These are phyloP conservation scores for Palythoa heliodiscus DNA, from an alignment of 92 coral and sea anemone genomes.

Conservation along the genomic window DNA sequence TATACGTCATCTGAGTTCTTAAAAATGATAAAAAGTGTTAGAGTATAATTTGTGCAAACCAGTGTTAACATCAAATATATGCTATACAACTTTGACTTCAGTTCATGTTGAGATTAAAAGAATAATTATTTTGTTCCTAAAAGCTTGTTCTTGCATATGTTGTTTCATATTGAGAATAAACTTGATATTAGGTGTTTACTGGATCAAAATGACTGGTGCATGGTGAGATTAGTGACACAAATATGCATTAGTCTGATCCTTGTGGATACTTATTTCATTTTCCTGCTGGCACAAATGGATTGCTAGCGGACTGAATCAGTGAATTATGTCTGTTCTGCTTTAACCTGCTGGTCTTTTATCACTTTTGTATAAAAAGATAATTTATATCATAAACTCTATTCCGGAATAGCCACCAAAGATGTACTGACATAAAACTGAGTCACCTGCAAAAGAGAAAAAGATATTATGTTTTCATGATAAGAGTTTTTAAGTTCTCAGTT, in stretches of 20 bases:
- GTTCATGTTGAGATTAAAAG: not conserved
- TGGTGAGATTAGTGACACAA: not conserved
- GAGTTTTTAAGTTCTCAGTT: not conserved
- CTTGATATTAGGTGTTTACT: too few species aligned
- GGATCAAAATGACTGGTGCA: not conserved
- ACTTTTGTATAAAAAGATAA: too few species aligned
- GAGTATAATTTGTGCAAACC: too few species aligned
- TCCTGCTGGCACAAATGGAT: not conserved
- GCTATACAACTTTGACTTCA: not conserved
- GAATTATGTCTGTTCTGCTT: not conserved
- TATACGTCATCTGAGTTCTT: too few species aligned
- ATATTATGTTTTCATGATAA: not conserved
- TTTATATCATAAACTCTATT: too few species aligned
- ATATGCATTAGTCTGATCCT: too few species aligned
- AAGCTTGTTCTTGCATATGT: not conserved
- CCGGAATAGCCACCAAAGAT: not conserved
- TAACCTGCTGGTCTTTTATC: not conserved
- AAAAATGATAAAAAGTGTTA: too few species aligned
- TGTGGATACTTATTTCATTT: not conserved
- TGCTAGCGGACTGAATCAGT: not conserved
- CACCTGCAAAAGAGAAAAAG: not conserved
- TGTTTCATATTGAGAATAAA: too few species aligned
- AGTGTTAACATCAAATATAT: too few species aligned
- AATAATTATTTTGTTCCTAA: not conserved
- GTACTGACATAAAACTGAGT: not conserved